Percentiles rank a stretch among this genome's conserved stretches.
phyloP scores from a whole-genome alignment of 2,113 vertebrate genomes.

The Colistium nudipinnis region DNA sequence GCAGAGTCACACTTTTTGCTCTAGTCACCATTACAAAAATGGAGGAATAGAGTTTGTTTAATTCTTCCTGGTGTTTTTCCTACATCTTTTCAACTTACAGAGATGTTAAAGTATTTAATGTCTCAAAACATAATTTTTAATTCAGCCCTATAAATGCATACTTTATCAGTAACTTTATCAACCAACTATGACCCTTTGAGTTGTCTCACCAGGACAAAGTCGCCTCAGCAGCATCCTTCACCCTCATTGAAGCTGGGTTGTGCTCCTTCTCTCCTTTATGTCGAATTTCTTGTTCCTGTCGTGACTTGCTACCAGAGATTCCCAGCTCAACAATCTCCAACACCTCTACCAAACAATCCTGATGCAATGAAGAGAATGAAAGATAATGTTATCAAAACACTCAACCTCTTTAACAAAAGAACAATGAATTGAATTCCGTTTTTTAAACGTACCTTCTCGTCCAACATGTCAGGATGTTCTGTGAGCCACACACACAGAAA shows the following conservation, averaged over 20 bases:
- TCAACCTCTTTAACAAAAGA: not conserved
- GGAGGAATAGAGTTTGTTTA: not conserved
- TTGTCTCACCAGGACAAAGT: constrained; percentile 90
- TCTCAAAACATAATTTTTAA: too few relatives aligned
- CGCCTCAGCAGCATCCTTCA: constrained; percentile 96
- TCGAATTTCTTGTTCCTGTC: constrained; percentile 90
- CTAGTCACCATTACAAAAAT: not conserved
- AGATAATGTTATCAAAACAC: not conserved
- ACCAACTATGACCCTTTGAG: not conserved
- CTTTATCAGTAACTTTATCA: not conserved
- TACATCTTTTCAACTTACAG: too few relatives aligned
- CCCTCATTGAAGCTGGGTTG: constrained; percentile 95
- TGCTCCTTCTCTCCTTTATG: constrained; percentile 96
- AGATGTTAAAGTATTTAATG: too few relatives aligned
- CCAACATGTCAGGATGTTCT: constrained; percentile 93
- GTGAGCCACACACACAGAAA: constrained; percentile 97
- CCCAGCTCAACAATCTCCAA: constrained; percentile 96
- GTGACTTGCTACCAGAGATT: constrained; percentile 96
- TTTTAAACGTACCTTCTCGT: constrained; percentile 87
- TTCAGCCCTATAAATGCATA: not conserved
- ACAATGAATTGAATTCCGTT: not conserved
- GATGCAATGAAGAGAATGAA: not conserved
- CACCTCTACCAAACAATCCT: constrained; percentile 96
- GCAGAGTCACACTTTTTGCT: too few relatives aligned
- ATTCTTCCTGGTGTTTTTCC: too few relatives aligned